Evolutionary conservation across 2,888 invertebrate genomes (phyloP).

Genomic region (Andrena trimmerana): DNA sequence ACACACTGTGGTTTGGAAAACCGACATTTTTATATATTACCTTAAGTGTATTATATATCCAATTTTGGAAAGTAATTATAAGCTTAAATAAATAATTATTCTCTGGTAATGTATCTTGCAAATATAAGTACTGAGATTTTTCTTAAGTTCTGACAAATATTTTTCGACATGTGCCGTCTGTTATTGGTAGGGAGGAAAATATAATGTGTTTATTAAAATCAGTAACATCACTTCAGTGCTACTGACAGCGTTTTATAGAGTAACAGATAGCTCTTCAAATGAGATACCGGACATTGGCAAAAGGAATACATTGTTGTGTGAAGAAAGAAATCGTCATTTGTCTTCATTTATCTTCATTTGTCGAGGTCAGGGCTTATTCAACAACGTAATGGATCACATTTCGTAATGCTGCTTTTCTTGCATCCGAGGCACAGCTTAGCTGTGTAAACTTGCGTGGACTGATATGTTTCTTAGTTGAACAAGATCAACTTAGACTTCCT

Average conservation of each 20-base stretch:
- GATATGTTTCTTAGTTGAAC: background rate
- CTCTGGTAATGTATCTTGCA: too few relatives aligned
- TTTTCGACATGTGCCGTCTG: too few relatives aligned
- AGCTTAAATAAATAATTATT: too few relatives aligned
- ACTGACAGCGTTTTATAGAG: background rate
- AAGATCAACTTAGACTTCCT: background rate
- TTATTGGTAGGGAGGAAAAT: background rate
- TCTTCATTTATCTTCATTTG: slow-evolving; percentile 6
- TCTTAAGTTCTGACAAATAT: too few relatives aligned
- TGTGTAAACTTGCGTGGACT: background rate
- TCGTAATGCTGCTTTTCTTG: background rate
- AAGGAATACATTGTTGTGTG: background rate
- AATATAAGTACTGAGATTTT: too few relatives aligned
- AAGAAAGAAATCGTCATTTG: background rate
- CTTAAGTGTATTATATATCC: too few relatives aligned
- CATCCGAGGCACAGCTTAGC: background rate
- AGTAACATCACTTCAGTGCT: background rate
- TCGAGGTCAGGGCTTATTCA: background rate
- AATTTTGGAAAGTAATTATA: too few relatives aligned
- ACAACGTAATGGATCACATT: background rate
- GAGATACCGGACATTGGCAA: background rate
- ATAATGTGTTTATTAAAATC: background rate
- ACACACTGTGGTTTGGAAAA: too few relatives aligned
- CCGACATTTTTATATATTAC: too few relatives aligned
- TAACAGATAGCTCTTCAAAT: background rate